Evolutionary conservation across 2,888 invertebrate species (phyloP).

Genomic region (Nematopogon swammerdamellus): DNA sequence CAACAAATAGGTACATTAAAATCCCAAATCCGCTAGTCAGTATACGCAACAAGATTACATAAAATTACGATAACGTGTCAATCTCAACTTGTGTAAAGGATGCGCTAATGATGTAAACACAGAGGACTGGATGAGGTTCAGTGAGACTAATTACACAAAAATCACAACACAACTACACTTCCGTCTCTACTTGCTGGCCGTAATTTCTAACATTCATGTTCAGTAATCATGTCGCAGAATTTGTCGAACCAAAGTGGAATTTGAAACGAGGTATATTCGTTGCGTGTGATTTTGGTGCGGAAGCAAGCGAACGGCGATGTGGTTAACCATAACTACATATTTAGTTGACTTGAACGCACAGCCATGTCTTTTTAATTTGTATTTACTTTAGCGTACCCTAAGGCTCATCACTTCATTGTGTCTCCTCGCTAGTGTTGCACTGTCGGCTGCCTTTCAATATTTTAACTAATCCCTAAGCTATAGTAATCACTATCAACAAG

Average conservation of each 20-base stretch:
- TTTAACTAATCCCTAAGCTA: constrained; percentile 24
- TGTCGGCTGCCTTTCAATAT: background rate
- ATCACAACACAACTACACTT: background rate
- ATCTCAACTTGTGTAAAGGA: constrained; percentile 56
- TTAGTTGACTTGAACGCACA: constrained; percentile 39
- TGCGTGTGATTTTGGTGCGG: background rate
- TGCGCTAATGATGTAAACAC: constrained; percentile 12
- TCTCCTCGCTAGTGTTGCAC: background rate
- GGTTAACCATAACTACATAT: background rate
- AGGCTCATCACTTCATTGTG: background rate
- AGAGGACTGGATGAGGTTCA: background rate
- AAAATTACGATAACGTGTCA: constrained; percentile 57
- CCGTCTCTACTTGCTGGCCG: no score
- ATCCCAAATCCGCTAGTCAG: background rate
- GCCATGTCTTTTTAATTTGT: constrained; percentile 24
- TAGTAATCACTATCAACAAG: constrained; percentile 43
- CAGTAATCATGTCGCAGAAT: no score
- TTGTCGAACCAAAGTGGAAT: no score
- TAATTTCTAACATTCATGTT: no score
- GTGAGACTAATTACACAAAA: background rate
- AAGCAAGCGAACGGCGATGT: background rate
- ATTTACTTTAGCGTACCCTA: background rate
- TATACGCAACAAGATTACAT: constrained; percentile 53
- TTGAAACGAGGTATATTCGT: no score
- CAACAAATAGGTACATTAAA: no score